Evolutionary conservation across 2,888 invertebrate species (phyloP).

Genomic region (Adineta ricciae): DNA sequence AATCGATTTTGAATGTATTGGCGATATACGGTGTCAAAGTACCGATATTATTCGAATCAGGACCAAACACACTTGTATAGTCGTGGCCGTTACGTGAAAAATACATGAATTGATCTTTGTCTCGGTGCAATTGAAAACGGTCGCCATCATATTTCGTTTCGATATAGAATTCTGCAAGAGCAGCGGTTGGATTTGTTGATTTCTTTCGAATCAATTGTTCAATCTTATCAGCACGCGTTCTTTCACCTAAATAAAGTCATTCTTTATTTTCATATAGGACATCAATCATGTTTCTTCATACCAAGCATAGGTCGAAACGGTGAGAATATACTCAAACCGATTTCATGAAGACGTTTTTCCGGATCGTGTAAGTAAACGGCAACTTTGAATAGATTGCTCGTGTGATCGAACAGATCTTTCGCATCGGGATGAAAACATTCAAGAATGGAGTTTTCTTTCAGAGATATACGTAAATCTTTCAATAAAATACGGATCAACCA

Average conservation of each 20-base stretch:
- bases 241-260: slow-evolving; percentile 55
- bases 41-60: slow-evolving; percentile 17
- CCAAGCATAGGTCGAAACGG: slow-evolving; percentile 74
- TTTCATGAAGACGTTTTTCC: slow-evolving; percentile 57
- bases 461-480: slow-evolving; percentile 67
- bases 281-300: too few relatives aligned
- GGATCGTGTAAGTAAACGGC: slow-evolving; percentile 62
- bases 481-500: slow-evolving; percentile 80
- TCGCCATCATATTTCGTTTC: slow-evolving; percentile 86
- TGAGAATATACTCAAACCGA: slow-evolving; percentile 63
- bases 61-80: slow-evolving; percentile 40
- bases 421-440: slow-evolving; percentile 68
- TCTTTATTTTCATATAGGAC: too few relatives aligned
- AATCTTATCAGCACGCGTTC: slow-evolving; percentile 54
- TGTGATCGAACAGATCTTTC: slow-evolving; percentile 30
- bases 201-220: slow-evolving; percentile 48
- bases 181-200: background rate
- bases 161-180: slow-evolving; percentile 49
- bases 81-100: slow-evolving; percentile 47
- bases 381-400: slow-evolving; percentile 52
- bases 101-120: slow-evolving; percentile 26
- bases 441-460: slow-evolving; percentile 64
- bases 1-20: slow-evolving; percentile 53
- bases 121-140: slow-evolving; percentile 60
- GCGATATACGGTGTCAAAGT: slow-evolving; percentile 42